Evolutionary conservation across 1,140 invertebrate species (phyloP).

Genomic region (Eurosta solidaginis): DNA sequence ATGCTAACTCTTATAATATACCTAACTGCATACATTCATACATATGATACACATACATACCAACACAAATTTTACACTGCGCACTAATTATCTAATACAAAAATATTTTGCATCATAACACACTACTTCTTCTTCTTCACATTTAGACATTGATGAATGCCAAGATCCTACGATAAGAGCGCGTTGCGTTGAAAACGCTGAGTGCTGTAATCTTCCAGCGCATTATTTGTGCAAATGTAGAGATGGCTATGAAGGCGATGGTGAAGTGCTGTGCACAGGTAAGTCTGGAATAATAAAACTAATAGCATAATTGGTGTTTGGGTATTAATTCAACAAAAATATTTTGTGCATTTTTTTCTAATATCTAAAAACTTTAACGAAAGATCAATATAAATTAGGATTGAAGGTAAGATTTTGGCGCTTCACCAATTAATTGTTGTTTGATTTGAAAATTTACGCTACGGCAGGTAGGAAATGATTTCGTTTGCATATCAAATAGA

Average conservation of each 20-base stretch:
- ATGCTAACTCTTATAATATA: background rate
- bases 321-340: background rate
- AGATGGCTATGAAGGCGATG: constrained; percentile 86
- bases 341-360: background rate
- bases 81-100: background rate
- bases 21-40: background rate
- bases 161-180: constrained; percentile 79
- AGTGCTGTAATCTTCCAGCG: constrained; percentile 92
- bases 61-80: no score
- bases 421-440: background rate
- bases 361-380: background rate
- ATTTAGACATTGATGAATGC: constrained; percentile 91
- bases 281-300: constrained; percentile 42
- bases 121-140: constrained; percentile 36
- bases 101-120: background rate
- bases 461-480: background rate
- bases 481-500: background rate
- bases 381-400: background rate
- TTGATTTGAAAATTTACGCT: background rate
- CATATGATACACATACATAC: background rate
- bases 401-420: background rate
- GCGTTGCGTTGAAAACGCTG: constrained; percentile 87
- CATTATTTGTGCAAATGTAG: constrained; percentile 94
- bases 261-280: constrained; percentile 81
- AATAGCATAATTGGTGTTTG: background rate